Base-by-base conservation (phyloP, 1,140 invertebrate genomes). In the Zaprionus taronus region DNA sequence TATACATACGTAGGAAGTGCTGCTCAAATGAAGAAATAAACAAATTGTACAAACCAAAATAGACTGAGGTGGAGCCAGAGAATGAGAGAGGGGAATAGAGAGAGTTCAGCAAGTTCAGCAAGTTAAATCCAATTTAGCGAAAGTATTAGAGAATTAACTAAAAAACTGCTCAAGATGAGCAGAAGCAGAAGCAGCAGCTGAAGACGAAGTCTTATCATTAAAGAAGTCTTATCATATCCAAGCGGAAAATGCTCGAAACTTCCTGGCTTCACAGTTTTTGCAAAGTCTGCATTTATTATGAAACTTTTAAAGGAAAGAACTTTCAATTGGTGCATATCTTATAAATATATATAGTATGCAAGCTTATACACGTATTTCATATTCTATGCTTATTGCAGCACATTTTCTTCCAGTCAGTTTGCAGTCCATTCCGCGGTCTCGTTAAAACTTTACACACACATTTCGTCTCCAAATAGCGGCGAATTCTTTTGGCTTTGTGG, bases 11-110 rank as follows among this genome's bases (percentile, higher is more conserved):
- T 49, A 20, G 47, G 47, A 51, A 51, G 47, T 24, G 17, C 47
- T 51, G 47, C 47, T 24, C 47, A 51, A 51, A 51, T 51, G 47
- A 51, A 51, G 20, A 51, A 51, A 22, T 51, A 51, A 51, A 51
- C 47, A 51, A 51, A 51, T 51, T 47, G 15, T 2, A n/a, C 15
- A 41, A 7, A 7, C n/a, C 31, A 3, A 34, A 34, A 34, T 34
- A 34, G 31, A 34, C 9, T 34, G 6, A 28, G 6, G 7, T 28
- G 36, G 0, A 4, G 11, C 4, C 11, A n/a, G 38, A 41, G 38
- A n/a, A 1, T 4, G 5, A 44, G 41, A 47, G n/a, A 47, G 41
- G 5, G 17, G 14, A 20, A 44, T 0, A 44, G 47, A 22, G 17
- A 44, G 47, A 22, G 17, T 12, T 20, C 28, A 49, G 17, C 1